A percentile compares a stretch with the other conserved stretches of the same genome.
These are phyloP conservation scores for Lasioglossum leucozonium DNA, from an alignment of 2,888 invertebrate species.

Conservation along the genomic window DNA sequence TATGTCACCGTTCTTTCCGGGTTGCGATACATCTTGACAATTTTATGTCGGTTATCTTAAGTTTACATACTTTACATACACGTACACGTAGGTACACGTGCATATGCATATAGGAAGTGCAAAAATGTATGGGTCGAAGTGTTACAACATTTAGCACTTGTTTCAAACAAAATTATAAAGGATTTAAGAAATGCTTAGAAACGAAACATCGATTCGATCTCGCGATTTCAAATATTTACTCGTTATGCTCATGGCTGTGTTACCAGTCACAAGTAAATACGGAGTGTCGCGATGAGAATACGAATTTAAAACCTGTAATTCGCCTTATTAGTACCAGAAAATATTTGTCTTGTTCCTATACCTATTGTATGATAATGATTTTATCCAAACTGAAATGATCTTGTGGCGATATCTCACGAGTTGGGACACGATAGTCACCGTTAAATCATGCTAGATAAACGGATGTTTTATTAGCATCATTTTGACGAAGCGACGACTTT, in stretches of 20 bases:
- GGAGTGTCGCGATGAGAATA: too few relatives aligned
- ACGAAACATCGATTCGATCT: not conserved
- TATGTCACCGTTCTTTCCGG: too few relatives aligned
- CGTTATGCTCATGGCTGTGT: too few relatives aligned
- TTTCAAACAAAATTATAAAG: not conserved
- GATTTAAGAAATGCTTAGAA: not conserved
- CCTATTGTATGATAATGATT: too few relatives aligned
- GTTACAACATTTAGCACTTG: not conserved
- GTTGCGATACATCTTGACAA: not conserved
- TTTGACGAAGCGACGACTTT: not conserved
- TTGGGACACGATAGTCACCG: not conserved
- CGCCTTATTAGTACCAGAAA: too few relatives aligned
- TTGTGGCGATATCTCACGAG: not conserved
- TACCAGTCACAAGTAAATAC: too few relatives aligned
- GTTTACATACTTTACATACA: too few relatives aligned
- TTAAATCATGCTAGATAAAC: not conserved
- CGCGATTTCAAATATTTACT: not conserved
- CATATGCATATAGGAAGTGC: not conserved
- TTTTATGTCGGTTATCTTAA: not conserved
- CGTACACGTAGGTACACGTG: not conserved
- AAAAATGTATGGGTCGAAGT: not conserved
- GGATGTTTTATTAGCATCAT: not conserved
- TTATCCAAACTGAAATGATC: too few relatives aligned
- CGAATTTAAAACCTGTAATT: too few relatives aligned
- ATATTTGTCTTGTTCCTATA: too few relatives aligned